Evolutionary conservation across 2,888 invertebrate species (phyloP).

Genomic region (Aelia acuminata): DNA sequence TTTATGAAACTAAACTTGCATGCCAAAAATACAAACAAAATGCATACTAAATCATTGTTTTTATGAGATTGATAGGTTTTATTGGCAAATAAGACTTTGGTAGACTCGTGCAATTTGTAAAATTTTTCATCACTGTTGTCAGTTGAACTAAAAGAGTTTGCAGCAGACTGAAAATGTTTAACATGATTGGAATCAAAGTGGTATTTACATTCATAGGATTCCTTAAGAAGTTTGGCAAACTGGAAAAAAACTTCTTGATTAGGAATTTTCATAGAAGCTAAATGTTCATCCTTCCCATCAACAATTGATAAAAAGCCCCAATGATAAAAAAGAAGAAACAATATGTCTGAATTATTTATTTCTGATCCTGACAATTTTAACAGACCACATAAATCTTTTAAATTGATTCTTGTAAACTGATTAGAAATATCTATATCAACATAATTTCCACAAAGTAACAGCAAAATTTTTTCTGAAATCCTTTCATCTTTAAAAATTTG

Average conservation of each 20-base stretch:
- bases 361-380: neutral
- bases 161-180: neutral
- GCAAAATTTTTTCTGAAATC: neutral
- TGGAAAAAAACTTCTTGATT: constrained; percentile 29
- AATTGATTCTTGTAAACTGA: neutral
- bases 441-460: neutral
- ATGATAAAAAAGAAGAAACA: neutral
- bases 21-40: neutral
- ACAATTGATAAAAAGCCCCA: constrained; percentile 24
- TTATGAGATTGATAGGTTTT: neutral
- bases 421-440: constrained; percentile 24
- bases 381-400: neutral
- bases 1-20: constrained; percentile 29
- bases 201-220: constrained; percentile 31
- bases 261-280: constrained; percentile 31
- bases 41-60: neutral
- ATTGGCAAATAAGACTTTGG: neutral
- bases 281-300: neutral
- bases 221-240: constrained; percentile 12
- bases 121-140: constrained; percentile 8
- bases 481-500: neutral
- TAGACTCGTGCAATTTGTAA: neutral
- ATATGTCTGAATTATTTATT: neutral
- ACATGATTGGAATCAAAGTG: neutral
- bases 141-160: neutral